Evolutionary conservation across 2,113 vertebrate species (phyloP), one percentile per base, ranked within the genome.

Genomic region (Myotis lucifugus): DNA sequence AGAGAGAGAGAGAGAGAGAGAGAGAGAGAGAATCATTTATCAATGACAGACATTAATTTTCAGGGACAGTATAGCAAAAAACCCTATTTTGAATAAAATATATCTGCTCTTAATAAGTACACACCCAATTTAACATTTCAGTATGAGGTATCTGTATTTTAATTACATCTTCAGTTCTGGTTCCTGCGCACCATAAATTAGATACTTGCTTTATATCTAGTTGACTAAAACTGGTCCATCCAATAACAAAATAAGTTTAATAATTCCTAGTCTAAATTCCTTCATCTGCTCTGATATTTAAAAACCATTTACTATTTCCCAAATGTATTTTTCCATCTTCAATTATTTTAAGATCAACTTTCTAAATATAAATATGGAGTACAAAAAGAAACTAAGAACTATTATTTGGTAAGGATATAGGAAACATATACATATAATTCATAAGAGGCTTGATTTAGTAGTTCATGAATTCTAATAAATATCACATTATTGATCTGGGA

Each of bases 391-490:
- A 86, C 18, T 91, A 85, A 54, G 69, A 87, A 87, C 50, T 77
- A 13, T 94, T 93, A 91, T 88, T 93, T 96, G 82, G 42, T 56
- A 96, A 25, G 12, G 48, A 90, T 90, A 79, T 8, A 87, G n/a
- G 19, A 96, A 86, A 17, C 13, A 79, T 67, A 50, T 8, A 52
- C 27, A 90, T 37, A 11, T 10, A 92, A 73, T 56, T 90, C 42
- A 40, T 14, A 42, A 84, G 42, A 84, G 32, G 1, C 14, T 96
- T 87, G 59, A 88, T 88, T 74, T 79, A 94, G 69, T 46, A 61
- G 61, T 2, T 50, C 81, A 67, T 77, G 85, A 94, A 96, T 96
- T 93, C 69, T 93, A 94, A 95, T 95, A 93, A 93, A 70, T 72
- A 93, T 52, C 48, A 95, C 46, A 93, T 95, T 95, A 96, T 82